Percentiles rank a stretch among this genome's conserved stretches.
Conservation (phyloP, 2,797 vertebrate genomes). For the Thalassophryne amazonica region DNA sequence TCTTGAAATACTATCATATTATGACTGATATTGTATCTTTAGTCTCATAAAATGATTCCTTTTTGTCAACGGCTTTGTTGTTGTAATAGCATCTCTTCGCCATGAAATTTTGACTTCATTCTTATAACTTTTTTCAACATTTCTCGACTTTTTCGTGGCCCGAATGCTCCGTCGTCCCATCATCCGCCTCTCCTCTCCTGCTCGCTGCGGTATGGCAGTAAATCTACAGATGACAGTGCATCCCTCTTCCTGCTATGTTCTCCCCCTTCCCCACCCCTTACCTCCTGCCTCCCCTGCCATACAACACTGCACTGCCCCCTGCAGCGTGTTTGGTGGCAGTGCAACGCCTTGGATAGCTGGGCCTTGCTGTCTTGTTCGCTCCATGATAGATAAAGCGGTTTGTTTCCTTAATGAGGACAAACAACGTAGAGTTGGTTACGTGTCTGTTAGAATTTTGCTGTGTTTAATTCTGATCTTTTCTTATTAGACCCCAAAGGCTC, state of each 20-base stretch:
- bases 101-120: no score
- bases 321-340: conserved; percentile 77
- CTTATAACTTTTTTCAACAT: no score
- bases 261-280: conserved; percentile 28
- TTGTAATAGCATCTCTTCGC: no score
- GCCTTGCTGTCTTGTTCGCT: conserved; percentile 76
- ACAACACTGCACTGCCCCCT: conserved; percentile 70
- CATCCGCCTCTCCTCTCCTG: conserved; percentile 73
- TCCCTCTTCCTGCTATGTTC: conserved; percentile 77
- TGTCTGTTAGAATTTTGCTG: conserved; percentile 80
- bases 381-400: conserved; percentile 67
- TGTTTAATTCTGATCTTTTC: conserved; percentile 86
- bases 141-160: no score
- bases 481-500: conserved; percentile 86
- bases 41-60: no score
- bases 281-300: conserved; percentile 31
- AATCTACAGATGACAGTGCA: conserved; percentile 70
- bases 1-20: no score
- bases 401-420: conserved; percentile 76
- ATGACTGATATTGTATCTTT: no score
- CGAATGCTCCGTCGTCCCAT: no score
- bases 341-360: conserved; percentile 65
- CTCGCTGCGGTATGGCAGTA: conserved; percentile 74
- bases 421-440: conserved; percentile 63
- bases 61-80: no score